A percentile compares a stretch with the other conserved stretches of the same genome.
phyloP scores from a whole-genome alignment of 2,113 vertebrate species.

The Hemicordylus capensis region DNA sequence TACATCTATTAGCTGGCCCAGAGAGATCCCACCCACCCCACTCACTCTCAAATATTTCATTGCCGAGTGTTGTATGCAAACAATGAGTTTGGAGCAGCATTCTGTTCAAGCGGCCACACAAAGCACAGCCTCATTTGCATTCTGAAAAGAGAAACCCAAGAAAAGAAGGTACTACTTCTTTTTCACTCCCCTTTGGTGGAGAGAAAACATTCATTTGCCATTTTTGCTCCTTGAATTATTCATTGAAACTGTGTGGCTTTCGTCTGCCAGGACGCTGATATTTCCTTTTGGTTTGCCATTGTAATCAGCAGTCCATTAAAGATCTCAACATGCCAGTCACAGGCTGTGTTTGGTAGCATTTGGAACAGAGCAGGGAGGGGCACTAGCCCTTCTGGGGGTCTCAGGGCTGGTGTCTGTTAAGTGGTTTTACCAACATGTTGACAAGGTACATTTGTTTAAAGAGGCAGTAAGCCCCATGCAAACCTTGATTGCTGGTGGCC shows the following conservation, averaged over 20 bases:
- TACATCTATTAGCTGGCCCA: not conserved
- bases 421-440: not conserved
- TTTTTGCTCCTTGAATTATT: slow-evolving; percentile 78
- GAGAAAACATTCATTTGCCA: slow-evolving; percentile 70
- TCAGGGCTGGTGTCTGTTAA: not conserved
- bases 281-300: slow-evolving; percentile 61
- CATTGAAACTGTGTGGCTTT: slow-evolving; percentile 69
- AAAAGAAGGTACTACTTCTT: slow-evolving; percentile 34
- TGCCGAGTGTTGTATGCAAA: too few species aligned
- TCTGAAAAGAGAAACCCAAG: rapidly evolving
- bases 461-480: not conserved
- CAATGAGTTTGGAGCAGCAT: rapidly evolving
- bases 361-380: not conserved
- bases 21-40: not conserved
- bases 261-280: slow-evolving; percentile 68
- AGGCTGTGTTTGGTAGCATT: not conserved
- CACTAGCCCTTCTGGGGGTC: not conserved
- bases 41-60: not conserved
- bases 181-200: slow-evolving; percentile 55
- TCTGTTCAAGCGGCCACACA: rapidly evolving
- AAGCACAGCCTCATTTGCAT: not conserved
- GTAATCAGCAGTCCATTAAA: slow-evolving; percentile 74
- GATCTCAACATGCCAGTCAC: slow-evolving; percentile 18
- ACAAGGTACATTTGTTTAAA: not conserved
- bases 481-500: not conserved